A percentile compares a stretch with the other conserved stretches of the same genome.
Conservation (phyloP, 2,113 vertebrate genomes). For the Psilopsiagon aymara region DNA sequence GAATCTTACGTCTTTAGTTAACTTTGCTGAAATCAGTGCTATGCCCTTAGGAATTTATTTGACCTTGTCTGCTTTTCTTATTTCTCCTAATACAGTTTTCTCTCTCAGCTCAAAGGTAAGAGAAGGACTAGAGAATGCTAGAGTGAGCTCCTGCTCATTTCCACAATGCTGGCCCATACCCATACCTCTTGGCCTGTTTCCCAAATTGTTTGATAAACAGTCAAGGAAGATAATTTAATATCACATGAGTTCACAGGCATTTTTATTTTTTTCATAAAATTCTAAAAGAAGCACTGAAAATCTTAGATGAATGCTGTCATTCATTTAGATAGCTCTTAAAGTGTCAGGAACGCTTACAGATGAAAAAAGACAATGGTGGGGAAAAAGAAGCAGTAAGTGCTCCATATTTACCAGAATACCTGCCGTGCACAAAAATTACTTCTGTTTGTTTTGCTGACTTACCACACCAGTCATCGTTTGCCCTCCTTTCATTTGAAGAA, state of each 20-base stretch:
- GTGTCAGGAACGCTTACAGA: neutral
- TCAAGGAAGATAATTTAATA: neutral
- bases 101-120: neutral
- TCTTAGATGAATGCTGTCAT: neutral
- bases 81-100: neutral
- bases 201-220: neutral
- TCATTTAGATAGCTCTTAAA: neutral
- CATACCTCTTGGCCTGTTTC: neutral
- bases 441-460: neutral
- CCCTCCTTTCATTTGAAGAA: neutral
- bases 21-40: neutral
- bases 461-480: neutral
- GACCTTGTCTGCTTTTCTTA: neutral
- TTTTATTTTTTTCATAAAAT: neutral
- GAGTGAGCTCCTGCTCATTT: neutral
- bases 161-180: rapidly evolving
- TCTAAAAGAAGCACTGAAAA: neutral
- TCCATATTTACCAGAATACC: neutral
- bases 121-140: neutral
- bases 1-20: neutral
- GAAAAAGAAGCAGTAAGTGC: no score
- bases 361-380: rapidly evolving
- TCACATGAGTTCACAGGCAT: neutral
- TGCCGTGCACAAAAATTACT: neutral
- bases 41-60: neutral